Conservation (phyloP, 2,113 vertebrate species). For the Melanerpes formicivorus region DNA sequence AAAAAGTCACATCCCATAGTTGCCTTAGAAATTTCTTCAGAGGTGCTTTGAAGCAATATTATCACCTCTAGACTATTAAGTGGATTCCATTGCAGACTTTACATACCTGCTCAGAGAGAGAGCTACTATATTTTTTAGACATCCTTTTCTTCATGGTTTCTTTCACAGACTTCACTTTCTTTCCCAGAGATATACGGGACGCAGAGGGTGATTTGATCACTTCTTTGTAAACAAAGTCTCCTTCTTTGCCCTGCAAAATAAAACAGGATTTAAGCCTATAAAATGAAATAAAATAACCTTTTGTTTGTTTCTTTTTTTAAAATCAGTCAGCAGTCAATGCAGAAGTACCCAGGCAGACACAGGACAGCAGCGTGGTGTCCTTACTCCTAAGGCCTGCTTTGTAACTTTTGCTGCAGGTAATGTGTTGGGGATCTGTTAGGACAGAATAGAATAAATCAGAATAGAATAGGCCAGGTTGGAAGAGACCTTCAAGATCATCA, state of each 20-base stretch:
- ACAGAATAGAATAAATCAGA: too few relatives aligned
- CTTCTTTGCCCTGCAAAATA: conserved; percentile 86
- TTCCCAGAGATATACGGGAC: conserved; percentile 94
- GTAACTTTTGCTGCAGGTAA: neutral
- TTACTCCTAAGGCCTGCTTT: neutral
- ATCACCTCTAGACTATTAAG: neutral
- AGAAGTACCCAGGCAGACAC: neutral
- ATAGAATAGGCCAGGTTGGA: too few relatives aligned
- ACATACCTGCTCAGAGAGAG: conserved; percentile 91
- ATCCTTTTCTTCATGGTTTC: conserved; percentile 99
- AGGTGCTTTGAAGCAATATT: neutral
- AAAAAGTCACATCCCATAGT: neutral
- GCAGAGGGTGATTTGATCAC: conserved; percentile 93
- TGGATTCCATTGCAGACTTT: neutral
- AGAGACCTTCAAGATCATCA: too few relatives aligned
- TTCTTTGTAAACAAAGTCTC: conserved; percentile 92
- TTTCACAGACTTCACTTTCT: conserved; percentile 98
- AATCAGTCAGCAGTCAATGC: neutral
- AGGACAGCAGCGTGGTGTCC: neutral
- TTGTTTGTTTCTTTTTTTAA: neutral
- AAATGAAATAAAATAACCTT: neutral
- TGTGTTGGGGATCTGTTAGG: neutral
- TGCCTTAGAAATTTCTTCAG: neutral
- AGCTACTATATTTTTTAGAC: conserved; percentile 97
- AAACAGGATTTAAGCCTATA: neutral